Base-by-base conservation (phyloP, 2,797 vertebrate genomes). In the Malacoctenus gilli region DNA sequence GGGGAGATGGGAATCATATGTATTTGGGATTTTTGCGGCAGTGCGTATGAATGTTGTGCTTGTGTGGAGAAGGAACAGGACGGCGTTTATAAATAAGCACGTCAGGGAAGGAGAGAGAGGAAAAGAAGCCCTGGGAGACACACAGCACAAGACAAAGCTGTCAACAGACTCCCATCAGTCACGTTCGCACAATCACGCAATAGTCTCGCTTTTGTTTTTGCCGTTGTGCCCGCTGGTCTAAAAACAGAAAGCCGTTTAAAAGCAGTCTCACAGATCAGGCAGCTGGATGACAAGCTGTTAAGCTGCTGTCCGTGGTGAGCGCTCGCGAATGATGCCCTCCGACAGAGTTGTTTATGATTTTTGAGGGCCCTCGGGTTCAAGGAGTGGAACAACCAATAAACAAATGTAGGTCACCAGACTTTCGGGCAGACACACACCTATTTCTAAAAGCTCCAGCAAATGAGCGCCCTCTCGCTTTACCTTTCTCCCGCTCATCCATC, bases 381-480 rank as follows among this genome's bases (percentile, higher is more conserved):
- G 54, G 64, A 46, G 56, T 66, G 70, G 64, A 80, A 83, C 56
- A 65, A 75, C 68, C 70, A 78, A 85, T 82, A 81, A 87, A 86
- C 62, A 75, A 80, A 90, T 88, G 75, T 89, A 87, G 87, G 84
- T 88, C 87, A 87, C 72, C 77, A 83, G 75, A 79, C 64, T 71
- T 59, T 62, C 49, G 68, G 32, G 14, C 64, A 68, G 59, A 59
- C 73, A 67, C 32, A 64, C 63, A 80, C 67, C 67, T 75, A 60
- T 71, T 80, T 75, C 36, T 66, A 57, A 77, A 71, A 80, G 20
- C 48, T 9, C 41, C 23, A 43, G 10, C 38, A 62, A 69, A 63
- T 21, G n/a, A 55, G 36, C 11, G 0, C 41, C 68, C 57, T 50
- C 64, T 44, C 15, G 31, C 21, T 32, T 56, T 38, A 65, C 42